phyloP scores from a whole-genome alignment of 92 coral and sea anemone species.

The Heteractis magnifica region DNA sequence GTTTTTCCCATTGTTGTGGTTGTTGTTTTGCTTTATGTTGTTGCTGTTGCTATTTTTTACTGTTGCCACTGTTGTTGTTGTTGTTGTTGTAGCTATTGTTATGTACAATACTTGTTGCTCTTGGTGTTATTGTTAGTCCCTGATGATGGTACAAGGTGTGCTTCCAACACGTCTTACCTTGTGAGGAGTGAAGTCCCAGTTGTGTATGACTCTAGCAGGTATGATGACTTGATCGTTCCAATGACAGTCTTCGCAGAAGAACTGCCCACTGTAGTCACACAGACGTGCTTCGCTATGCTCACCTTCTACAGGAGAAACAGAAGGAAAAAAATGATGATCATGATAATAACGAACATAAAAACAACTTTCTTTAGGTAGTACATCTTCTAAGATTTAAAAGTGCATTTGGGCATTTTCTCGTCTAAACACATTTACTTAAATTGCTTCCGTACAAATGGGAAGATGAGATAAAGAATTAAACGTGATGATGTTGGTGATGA shows the following conservation, averaged over 20 bases:
- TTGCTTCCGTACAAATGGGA: too few species aligned
- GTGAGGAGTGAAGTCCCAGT: slow-evolving; percentile 93
- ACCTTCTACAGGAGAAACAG: slow-evolving; percentile 34
- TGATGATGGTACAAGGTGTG: too few species aligned
- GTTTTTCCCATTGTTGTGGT: neutral
- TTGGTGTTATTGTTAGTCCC: too few species aligned
- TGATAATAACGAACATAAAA: too few species aligned
- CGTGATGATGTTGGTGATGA: neutral
- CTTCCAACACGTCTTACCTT: slow-evolving; percentile 44
- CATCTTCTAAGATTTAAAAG: too few species aligned
- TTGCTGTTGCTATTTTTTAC: neutral
- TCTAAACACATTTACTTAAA: too few species aligned
- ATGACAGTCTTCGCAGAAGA: slow-evolving; percentile 93
- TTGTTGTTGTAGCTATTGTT: neutral
- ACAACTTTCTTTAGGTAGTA: too few species aligned
- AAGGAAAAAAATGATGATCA: neutral
- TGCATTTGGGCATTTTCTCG: too few species aligned
- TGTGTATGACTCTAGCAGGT: slow-evolving; percentile 92
- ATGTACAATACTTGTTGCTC: too few species aligned
- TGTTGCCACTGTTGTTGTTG: neutral
- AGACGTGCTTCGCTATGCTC: slow-evolving; percentile 79
- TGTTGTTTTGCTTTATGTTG: neutral
- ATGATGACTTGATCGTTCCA: slow-evolving; percentile 87
- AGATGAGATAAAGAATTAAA: neutral
- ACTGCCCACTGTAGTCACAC: slow-evolving; percentile 95